These are phyloP conservation scores for Holacanthus passer DNA, from an alignment of 2,113 vertebrate genomes.

Conservation along the genomic window DNA sequence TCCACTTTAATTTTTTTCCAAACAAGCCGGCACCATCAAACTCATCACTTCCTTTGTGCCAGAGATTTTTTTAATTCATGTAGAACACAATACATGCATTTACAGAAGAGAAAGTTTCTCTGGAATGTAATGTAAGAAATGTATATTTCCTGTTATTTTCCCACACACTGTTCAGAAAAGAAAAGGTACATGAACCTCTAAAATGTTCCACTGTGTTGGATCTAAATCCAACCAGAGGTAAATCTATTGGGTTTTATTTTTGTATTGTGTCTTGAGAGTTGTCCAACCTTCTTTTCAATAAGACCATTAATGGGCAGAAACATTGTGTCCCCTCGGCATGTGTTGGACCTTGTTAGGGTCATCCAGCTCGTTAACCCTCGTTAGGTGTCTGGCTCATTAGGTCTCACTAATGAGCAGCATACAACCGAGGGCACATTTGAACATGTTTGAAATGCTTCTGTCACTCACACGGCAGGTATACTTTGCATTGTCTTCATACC, in stretches of 20 bases:
- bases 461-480: background rate
- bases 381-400: conserved; percentile 56
- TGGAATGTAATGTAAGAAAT: background rate
- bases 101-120: background rate
- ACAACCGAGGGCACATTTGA: conserved; percentile 21
- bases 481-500: background rate
- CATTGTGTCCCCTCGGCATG: conserved; percentile 52
- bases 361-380: conserved; percentile 59
- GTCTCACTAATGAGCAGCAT: conserved; percentile 34
- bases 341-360: conserved; percentile 70
- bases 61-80: background rate
- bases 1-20: background rate
- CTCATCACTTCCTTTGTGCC: background rate
- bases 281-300: conserved; percentile 7
- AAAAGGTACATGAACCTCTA: background rate
- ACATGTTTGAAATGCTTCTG: background rate
- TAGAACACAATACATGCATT: background rate
- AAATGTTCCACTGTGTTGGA: background rate
- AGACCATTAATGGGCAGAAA: conserved; percentile 59
- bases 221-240: background rate
- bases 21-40: background rate
- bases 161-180: background rate
- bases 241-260: background rate
- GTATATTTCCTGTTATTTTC: background rate
- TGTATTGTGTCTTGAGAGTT: background rate